Base-by-base conservation (phyloP, 2,888 invertebrate species). In the Leucophenga montana region DNA sequence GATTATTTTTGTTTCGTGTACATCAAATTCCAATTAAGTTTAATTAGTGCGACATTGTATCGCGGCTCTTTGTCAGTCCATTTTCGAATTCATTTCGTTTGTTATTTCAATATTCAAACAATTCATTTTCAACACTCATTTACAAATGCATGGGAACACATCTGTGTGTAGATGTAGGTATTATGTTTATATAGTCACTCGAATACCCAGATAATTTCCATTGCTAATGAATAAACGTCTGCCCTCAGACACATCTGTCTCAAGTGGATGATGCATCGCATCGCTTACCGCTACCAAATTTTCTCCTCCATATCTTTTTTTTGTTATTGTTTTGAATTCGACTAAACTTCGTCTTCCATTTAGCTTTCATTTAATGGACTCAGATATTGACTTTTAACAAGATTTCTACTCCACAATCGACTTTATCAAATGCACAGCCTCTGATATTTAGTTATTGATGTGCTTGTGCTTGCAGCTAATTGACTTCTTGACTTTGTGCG, bases 381-480 rank as follows among this genome's bases (percentile, higher is more conserved):
- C 83, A 82, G 85, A 83, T 84, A 84, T 82, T 84, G 82, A 74
- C 78, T 82, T 82, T 84, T 82, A 82, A 82, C 82, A 75, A 82
- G 82, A 84, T 81, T 82, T 84, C 76, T 82, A 75, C 84, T 78
- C 73, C 73, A 72, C 57, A 39, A 11, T 59, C 71, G 74, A 20
- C 11, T 67, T 68, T 75, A 14, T 16, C 14, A 27, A 48, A 64
- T 61, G 31, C 39, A 27, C 39, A 54, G n/a, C 18, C 71, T 70
- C 68, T 74, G 71, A 31, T 27, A 59, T 14, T 33, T 39, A 39
- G 39, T 39, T 39, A 39, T 39, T 39, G 39, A 5, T 39, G 39
- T 39, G 39, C 39, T 39, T n/a, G 18, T 33, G 14, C 59, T 16
- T 16, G 69, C 65, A 3, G 64, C 74, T 83, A 81, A 81, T 81